Conservation (phyloP, 2,797 vertebrate genomes). For the Siniperca obscura region DNA sequence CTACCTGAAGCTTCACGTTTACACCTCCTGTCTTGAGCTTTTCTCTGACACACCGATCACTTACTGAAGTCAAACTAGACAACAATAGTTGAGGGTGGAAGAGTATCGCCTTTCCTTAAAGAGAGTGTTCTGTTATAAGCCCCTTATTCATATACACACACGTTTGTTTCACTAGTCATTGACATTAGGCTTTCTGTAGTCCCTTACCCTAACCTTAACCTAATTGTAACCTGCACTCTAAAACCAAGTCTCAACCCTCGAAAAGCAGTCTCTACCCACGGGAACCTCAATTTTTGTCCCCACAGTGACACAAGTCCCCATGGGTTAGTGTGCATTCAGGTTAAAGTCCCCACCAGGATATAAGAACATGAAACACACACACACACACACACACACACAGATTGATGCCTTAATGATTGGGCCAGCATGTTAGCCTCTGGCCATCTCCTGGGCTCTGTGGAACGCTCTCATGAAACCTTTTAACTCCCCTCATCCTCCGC, state of each 20-base stretch:
- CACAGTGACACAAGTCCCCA: too few relatives aligned
- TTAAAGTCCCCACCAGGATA: too few relatives aligned
- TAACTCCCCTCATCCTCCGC: constrained; percentile 57
- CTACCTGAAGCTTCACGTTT: neutral
- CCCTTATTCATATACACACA: constrained; percentile 12
- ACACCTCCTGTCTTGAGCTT: neutral
- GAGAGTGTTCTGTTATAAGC: constrained; percentile 50
- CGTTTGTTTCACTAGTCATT: neutral
- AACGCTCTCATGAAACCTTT: constrained; percentile 68
- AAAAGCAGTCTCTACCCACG: too few relatives aligned
- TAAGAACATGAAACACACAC: constrained; percentile 5
- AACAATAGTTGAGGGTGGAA: constrained; percentile 21
- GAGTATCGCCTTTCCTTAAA: constrained; percentile 56
- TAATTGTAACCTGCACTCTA: too few relatives aligned
- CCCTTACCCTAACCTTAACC: too few relatives aligned
- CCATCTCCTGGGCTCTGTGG: constrained; percentile 71
- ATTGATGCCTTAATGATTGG: constrained; percentile 80
- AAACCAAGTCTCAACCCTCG: too few relatives aligned
- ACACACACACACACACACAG: constrained; percentile 40
- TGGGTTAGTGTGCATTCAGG: too few relatives aligned
- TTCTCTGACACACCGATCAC: neutral
- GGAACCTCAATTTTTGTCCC: too few relatives aligned
- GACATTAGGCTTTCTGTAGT: too few relatives aligned
- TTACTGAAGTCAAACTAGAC: constrained; percentile 31
- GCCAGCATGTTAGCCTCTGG: constrained; percentile 80